Base-by-base conservation (phyloP, 2,797 vertebrate species). In the Rhabdophis nuchalis region DNA sequence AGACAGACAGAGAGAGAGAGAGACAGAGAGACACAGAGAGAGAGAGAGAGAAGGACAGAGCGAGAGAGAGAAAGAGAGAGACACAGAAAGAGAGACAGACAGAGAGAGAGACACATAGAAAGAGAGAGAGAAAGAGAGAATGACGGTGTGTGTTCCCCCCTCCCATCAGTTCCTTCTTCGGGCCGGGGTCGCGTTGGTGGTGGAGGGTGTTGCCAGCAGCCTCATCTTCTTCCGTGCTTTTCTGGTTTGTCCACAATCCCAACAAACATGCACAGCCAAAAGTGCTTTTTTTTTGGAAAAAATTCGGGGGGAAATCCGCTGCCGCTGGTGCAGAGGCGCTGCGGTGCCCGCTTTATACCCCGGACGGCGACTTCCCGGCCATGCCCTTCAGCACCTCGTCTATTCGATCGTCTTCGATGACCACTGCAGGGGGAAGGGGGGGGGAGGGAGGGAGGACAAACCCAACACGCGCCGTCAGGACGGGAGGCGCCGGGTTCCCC, bases 361-460 rank as follows among this genome's bases (percentile, higher is more conserved):
- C 99, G 64, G 99, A 98, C 96, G 99, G 98, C 95, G 99, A 98
- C 98, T 99, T 99, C 97, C 99, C 99, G 95, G 98, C 98, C 98
- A 99, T 99, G 96, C 99, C 99, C 97, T 99, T 99, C 98, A 99
- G 98, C 95, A 99, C 99, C 97, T 99, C 99, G 97, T 99, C 99
- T 99, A 99, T 99, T 98, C 99, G 98, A 98, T 99, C 99, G 97
- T 99, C 99, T 97, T 99, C 99, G 97, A 99, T 99, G 96, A 99
- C 99, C 98, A 99, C 99, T 99, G 98, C 95, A 92, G 5, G 56
- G 29, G 20, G 60, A 9, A 1, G 8, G 1, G 54, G 54, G 16
- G 16, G 54, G 1, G 5, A 8, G 10, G 60, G 9, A 27, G 10
- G 27, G 27, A 64, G 60, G 60, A 64, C 27, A n/a, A 64, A 64